Evolutionary conservation across 2,113 vertebrate species (phyloP).

Genomic region (Bubalus kerabau): DNA sequence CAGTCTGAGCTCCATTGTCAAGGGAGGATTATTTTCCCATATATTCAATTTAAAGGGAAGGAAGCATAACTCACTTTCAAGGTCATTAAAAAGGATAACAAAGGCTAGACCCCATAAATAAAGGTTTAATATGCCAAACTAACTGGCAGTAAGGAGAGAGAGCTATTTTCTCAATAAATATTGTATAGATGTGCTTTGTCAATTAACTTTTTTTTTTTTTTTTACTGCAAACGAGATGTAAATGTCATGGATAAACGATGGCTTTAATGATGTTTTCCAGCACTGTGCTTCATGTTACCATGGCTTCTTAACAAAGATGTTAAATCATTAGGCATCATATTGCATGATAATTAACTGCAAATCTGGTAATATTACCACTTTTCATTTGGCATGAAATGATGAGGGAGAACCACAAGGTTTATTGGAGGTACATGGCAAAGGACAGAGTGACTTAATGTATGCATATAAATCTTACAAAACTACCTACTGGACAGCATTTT

Average conservation of each 20-base stretch:
- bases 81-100: conserved; percentile 48
- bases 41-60: conserved; percentile 54
- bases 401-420: conserved; percentile 59
- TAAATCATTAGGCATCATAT: conserved; percentile 68
- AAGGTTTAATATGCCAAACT: conserved; percentile 60
- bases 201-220: conserved; percentile 64
- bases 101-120: conserved; percentile 39
- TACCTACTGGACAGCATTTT: conserved; percentile 60
- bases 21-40: conserved; percentile 42
- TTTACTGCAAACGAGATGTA: conserved; percentile 73
- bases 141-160: conserved; percentile 43
- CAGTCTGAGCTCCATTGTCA: conserved; percentile 27
- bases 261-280: conserved; percentile 71
- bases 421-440: conserved; percentile 54
- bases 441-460: conserved; percentile 65
- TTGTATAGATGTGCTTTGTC: conserved; percentile 58
- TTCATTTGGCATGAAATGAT: conserved; percentile 66
- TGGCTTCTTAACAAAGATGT: conserved; percentile 62
- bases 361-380: conserved; percentile 71
- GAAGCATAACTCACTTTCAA: conserved; percentile 49
- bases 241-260: conserved; percentile 71
- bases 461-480: conserved; percentile 70
- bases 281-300: conserved; percentile 41
- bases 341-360: conserved; percentile 74
- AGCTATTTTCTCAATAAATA: conserved; percentile 71